A percentile compares a stretch with the other conserved stretches of the same genome.
Evolutionary conservation across 1,140 invertebrate species (phyloP).

Genomic region (Periplaneta americana): DNA sequence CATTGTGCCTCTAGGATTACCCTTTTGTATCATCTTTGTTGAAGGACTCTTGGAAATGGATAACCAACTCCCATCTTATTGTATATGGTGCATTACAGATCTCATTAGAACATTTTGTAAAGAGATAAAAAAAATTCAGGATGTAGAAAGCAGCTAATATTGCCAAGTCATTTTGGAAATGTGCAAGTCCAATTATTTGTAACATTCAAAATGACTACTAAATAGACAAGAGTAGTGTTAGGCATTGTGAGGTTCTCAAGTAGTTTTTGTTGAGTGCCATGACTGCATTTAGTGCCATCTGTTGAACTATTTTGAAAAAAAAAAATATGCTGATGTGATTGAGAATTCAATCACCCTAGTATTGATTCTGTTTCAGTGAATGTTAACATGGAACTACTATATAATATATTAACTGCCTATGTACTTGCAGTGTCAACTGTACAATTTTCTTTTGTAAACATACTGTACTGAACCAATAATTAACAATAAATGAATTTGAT

Average conservation of each 20-base stretch:
- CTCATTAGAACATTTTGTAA: conserved; percentile 14
- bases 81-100: conserved; percentile 11
- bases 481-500: conserved; percentile 19
- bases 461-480: conserved; percentile 19
- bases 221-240: conserved; percentile 8
- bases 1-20: conserved; percentile 14
- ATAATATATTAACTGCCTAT: conserved; percentile 19
- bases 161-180: conserved; percentile 9
- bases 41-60: neutral
- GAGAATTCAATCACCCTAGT: conserved; percentile 10
- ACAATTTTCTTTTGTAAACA: conserved; percentile 21
- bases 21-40: neutral
- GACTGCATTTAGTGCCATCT: conserved; percentile 16
- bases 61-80: conserved; percentile 4
- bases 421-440: conserved; percentile 13
- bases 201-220: neutral
- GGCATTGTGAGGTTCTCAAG: conserved; percentile 13
- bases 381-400: conserved; percentile 15
- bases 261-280: conserved; percentile 7
- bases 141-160: conserved; percentile 14
- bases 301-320: conserved; percentile 15
- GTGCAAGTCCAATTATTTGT: conserved; percentile 10
- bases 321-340: conserved; percentile 15
- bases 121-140: conserved; percentile 5
- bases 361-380: conserved; percentile 14